These are phyloP conservation scores for Tetraneura akinire DNA, from an alignment of 1,140 invertebrate species.

Conservation along the genomic window DNA sequence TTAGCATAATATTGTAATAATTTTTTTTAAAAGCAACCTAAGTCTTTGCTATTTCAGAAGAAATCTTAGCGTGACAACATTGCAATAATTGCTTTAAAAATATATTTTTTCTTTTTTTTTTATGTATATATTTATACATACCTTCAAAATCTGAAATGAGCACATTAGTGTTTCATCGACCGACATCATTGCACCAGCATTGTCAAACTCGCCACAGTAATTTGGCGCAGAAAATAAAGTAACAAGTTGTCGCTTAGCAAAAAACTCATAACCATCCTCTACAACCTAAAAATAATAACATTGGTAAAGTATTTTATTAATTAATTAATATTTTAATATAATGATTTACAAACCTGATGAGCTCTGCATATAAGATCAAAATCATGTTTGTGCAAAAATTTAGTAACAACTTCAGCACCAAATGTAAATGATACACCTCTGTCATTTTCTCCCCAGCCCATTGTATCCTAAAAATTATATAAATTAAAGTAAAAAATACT, in stretches of 20 bases:
- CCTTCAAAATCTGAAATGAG: conserved; percentile 64
- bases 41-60: no score
- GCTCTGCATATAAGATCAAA: conserved; percentile 81
- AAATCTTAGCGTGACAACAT: background rate
- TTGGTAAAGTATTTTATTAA: background rate
- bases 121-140: conserved; percentile 22
- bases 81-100: no score
- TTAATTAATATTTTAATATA: background rate
- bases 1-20: no score
- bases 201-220: conserved; percentile 67
- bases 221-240: conserved; percentile 72
- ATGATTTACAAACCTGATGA: conserved; percentile 69
- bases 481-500: conserved; percentile 4
- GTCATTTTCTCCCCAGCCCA: conserved; percentile 77
- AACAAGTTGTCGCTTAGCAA: conserved; percentile 72
- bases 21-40: no score
- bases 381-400: conserved; percentile 77
- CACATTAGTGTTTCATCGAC: conserved; percentile 76
- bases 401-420: conserved; percentile 74
- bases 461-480: conserved; percentile 60
- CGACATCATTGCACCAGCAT: conserved; percentile 80
- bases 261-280: conserved; percentile 78
- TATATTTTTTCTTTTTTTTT: no score
- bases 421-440: conserved; percentile 78
- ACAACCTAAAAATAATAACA: conserved; percentile 69